Evolutionary conservation across 2,888 invertebrate species (phyloP).

Genomic region (Polia nebulosa): DNA sequence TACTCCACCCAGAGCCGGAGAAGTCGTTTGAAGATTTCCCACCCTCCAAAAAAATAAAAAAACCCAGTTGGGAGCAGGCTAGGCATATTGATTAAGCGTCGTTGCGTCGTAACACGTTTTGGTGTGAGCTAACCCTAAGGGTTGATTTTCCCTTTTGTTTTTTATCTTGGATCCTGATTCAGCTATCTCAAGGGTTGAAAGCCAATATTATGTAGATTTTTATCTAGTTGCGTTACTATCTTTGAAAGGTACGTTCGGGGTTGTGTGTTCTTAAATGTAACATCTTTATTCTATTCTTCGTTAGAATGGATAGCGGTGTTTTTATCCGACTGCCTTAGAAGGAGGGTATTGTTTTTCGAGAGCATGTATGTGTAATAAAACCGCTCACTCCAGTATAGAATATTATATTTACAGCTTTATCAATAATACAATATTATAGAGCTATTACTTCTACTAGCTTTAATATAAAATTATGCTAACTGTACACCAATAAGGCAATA

Average conservation of each 20-base stretch:
- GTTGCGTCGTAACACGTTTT: not conserved
- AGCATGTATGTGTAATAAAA: no score
- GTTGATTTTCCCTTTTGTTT: conserved; percentile 27
- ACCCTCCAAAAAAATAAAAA: not conserved
- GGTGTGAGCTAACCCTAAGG: not conserved
- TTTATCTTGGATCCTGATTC: conserved; percentile 33
- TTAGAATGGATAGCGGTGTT: not conserved
- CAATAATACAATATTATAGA: no score
- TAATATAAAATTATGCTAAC: no score
- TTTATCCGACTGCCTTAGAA: no score
- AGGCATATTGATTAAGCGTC: not conserved
- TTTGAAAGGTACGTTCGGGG: conserved; percentile 6
- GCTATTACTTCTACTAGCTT: no score
- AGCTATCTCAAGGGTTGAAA: conserved; percentile 21
- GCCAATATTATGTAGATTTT: conserved; percentile 49
- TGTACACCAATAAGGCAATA: no score
- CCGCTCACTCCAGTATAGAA: no score
- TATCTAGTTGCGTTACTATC: conserved; percentile 33
- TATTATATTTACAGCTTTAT: no score
- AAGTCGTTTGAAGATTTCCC: not conserved
- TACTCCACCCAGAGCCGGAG: not conserved
- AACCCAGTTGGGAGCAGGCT: no score
- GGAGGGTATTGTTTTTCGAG: no score
- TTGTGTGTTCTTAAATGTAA: conserved; percentile 10
- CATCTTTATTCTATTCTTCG: not conserved